Percentiles rank a stretch among this genome's conserved stretches.
Evolutionary conservation across 2,888 invertebrate genomes (phyloP).

Genomic region (Rhogogaster chlorosoma): DNA sequence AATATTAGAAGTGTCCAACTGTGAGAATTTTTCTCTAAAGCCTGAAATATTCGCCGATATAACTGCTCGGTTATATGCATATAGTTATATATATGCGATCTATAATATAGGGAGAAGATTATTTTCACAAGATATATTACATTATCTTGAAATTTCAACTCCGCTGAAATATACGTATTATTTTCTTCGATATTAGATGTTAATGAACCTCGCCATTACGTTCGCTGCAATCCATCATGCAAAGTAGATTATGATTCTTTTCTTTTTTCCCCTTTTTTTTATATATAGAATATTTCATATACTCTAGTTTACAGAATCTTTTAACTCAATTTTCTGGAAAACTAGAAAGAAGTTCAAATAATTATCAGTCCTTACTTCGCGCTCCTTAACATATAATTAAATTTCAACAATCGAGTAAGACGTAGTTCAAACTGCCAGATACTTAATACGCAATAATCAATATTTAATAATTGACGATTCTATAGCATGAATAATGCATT

Average conservation of each 20-base stretch:
- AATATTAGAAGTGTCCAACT: slow-evolving; percentile 29
- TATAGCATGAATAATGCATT: slow-evolving; percentile 16
- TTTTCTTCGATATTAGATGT: neutral
- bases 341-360: neutral
- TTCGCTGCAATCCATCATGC: slow-evolving; percentile 5
- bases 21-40: neutral
- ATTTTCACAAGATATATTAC: slow-evolving; percentile 34
- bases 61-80: neutral
- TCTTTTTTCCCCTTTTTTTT: neutral
- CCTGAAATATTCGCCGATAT: slow-evolving; percentile 29
- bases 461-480: neutral
- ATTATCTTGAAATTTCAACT: slow-evolving; percentile 16
- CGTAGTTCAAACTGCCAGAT: neutral
- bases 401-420: neutral
- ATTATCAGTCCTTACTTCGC: neutral
- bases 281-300: neutral
- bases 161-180: slow-evolving; percentile 36
- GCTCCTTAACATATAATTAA: neutral
- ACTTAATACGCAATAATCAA: neutral
- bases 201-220: slow-evolving; percentile 9
- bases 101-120: neutral
- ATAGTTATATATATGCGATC: neutral
- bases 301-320: neutral
- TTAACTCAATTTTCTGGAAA: neutral
- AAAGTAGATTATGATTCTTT: neutral